Conservation (phyloP, 2,888 invertebrate genomes). For the Volucella zonaria region DNA sequence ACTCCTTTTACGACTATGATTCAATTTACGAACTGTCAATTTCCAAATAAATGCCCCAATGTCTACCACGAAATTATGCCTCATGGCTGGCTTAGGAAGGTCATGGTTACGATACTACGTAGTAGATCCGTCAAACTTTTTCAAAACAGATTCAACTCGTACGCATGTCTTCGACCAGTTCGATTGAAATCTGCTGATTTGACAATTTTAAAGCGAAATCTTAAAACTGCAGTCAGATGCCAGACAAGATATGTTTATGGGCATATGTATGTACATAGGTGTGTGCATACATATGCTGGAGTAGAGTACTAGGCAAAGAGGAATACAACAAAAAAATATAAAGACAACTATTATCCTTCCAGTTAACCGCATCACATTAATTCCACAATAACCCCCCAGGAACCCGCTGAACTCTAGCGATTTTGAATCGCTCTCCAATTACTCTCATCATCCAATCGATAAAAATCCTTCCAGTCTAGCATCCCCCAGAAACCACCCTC, state of each 20-base stretch:
- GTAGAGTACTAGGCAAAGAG: not conserved
- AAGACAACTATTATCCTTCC: constrained; percentile 64
- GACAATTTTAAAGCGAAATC: constrained; percentile 48
- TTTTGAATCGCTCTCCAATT: constrained; percentile 20
- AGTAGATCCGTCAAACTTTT: constrained; percentile 9
- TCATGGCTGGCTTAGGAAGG: constrained; percentile 56
- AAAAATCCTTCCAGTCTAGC: constrained; percentile 70
- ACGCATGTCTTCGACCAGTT: constrained; percentile 32
- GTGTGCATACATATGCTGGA: too few species aligned
- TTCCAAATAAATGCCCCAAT: constrained; percentile 61
- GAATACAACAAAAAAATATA: constrained; percentile 9
- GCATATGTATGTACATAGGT: not conserved
- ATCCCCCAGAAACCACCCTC: constrained; percentile 1
- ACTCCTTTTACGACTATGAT: constrained; percentile 52
- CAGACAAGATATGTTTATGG: constrained; percentile 32
- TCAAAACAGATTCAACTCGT: constrained; percentile 1
- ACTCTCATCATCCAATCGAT: constrained; percentile 66
- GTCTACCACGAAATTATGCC: constrained; percentile 48
- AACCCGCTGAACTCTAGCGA: not conserved
- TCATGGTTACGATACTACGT: constrained; percentile 56
- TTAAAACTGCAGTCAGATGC: constrained; percentile 56
- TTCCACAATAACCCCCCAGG: constrained; percentile 54
- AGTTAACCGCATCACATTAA: constrained; percentile 73
- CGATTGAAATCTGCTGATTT: constrained; percentile 62
- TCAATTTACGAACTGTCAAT: constrained; percentile 63